phyloP scores from a whole-genome alignment of 2,888 invertebrate genomes.

The Drosophila pullipes region DNA sequence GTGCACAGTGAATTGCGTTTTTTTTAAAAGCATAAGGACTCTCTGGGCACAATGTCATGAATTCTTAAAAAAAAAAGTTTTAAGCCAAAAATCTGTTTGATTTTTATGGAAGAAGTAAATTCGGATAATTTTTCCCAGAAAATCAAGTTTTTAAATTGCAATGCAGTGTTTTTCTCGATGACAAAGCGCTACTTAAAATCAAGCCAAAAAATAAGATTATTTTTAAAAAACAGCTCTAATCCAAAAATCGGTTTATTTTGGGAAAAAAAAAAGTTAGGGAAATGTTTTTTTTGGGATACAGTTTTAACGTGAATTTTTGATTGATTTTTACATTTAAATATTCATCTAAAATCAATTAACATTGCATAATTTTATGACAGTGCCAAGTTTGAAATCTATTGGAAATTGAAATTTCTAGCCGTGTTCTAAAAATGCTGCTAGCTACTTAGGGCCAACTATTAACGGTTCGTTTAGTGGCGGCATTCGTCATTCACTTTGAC shows the following conservation, averaged over 20 bases:
- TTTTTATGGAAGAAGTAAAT: background rate
- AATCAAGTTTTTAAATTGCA: background rate
- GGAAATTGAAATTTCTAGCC: background rate
- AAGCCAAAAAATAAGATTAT: background rate
- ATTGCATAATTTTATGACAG: background rate
- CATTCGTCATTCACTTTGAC: conserved; percentile 21
- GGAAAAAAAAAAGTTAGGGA: rapidly evolving
- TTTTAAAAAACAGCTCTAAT: background rate
- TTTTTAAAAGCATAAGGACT: background rate
- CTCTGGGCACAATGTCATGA: background rate
- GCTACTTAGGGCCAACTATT: background rate
- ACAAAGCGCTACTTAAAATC: background rate
- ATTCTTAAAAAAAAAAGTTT: background rate
- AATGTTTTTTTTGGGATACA: background rate
- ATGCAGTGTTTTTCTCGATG: background rate
- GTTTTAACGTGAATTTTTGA: background rate
- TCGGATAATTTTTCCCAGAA: no score
- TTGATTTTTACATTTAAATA: background rate
- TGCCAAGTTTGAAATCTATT: background rate
- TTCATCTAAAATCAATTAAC: background rate
- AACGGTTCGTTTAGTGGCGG: background rate
- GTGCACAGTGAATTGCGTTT: background rate
- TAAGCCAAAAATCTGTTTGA: background rate
- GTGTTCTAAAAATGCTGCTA: background rate
- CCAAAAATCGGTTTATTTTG: background rate